Percentiles rank a stretch among this genome's conserved stretches.
Evolutionary conservation across 2,113 vertebrate genomes (phyloP).

Genomic region (Meles meles): DNA sequence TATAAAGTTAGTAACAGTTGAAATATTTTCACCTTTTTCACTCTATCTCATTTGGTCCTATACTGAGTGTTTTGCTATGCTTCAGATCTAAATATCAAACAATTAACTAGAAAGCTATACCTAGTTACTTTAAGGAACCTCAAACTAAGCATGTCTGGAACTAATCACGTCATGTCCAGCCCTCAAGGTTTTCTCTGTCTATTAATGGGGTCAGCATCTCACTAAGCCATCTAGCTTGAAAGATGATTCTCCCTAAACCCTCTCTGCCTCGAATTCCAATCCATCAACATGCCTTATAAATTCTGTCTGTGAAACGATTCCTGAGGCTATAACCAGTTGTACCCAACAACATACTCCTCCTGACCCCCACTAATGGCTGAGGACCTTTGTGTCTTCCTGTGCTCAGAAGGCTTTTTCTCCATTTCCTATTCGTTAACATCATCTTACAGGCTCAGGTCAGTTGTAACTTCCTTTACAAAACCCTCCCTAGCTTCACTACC

Average conservation of each 20-base stretch:
- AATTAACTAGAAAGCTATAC: background rate
- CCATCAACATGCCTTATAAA: background rate
- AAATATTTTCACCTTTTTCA: background rate
- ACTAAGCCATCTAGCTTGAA: background rate
- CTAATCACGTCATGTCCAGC: background rate
- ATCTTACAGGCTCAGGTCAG: background rate
- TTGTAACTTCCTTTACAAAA: background rate
- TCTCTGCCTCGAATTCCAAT: background rate
- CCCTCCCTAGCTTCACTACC: background rate
- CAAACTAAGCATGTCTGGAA: background rate
- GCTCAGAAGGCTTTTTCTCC: background rate
- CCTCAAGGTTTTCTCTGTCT: background rate
- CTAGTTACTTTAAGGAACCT: background rate
- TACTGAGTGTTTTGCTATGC: background rate
- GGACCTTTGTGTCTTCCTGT: background rate
- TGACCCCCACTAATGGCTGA: background rate
- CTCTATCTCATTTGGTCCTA: background rate
- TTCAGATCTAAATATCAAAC: conserved; percentile 9
- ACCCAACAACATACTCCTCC: background rate
- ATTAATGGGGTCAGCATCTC: background rate
- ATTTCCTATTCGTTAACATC: background rate
- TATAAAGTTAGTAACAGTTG: background rate
- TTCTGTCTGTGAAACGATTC: background rate
- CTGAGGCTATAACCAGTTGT: background rate
- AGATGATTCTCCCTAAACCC: background rate